Base-by-base conservation (phyloP, 1,140 invertebrate species). In the Habropoda laboriosa region DNA sequence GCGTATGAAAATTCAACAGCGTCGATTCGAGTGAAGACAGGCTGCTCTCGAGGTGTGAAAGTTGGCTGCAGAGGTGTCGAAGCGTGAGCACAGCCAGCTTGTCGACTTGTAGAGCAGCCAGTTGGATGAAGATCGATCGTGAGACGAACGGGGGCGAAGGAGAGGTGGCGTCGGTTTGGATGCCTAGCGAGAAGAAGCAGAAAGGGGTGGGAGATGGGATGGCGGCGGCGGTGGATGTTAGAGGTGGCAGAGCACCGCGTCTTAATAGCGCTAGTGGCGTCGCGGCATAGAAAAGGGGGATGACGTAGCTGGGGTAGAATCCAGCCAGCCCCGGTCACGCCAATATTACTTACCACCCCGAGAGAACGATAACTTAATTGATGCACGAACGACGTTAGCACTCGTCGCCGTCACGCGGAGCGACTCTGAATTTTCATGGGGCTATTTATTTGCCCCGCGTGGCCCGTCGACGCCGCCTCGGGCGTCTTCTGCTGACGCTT, bases 311-410 rank as follows among this genome's bases (percentile, higher is more conserved):
- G 61, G 55, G 75, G 24, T 45, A 58, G 47, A 68, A 86, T 66
- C 64, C 79, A 85, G 74, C 66, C 80, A 73, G 80, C 74, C 80
- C 83, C 84, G 87, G 86, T 88, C 86, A 86, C 80, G 87, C 87
- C 86, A 84, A 89, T 89, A 89, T 88, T 87, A 86, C 86, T 85
- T 85, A 83, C 86, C 73, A 80, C 60, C 82, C 64, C 76, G 83
- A 76, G 72, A 84, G 86, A 82, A 79, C 83, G 86, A 89, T 88
- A 87, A 89, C 87, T 86, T 88, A 88, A 89, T 89, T 89, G 85
- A 88, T 86, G 87, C 72, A 79, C 74, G 73, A 83, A 80, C 76
- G 85, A 85, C 82, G 79, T 80, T 86, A 85, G 60, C 64, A 84
- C 83, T 85, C 83, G 82, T 80, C 82, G 53, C 45, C 66, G 81